Evolutionary conservation across 64 coral and sea anemone species (phyloP), one percentile per base, ranked within the genome.

Genomic region (Acropora yongei): DNA sequence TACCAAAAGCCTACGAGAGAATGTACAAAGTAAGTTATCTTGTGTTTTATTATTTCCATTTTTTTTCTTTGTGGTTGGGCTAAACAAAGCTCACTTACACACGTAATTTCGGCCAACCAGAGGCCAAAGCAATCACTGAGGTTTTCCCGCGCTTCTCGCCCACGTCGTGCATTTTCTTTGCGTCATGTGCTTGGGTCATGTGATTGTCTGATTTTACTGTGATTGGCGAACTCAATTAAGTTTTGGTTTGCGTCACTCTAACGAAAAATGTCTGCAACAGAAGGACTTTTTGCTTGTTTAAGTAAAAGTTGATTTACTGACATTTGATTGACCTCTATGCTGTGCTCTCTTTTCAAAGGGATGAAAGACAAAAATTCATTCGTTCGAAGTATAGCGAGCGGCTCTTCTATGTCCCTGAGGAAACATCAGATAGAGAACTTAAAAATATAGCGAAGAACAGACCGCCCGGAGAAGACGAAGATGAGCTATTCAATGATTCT

Each of bases 1-100:
- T 80, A 92, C 74, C 43, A 90, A 44, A 96, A 96, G 74, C 91
- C 89, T 4, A 94, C 97, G 2, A 91, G 97, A 83, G 94, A 99
- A 49, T 99, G 94, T 11, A 66, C 91, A 84, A 99, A 99, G 97
- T 99, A 96, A 99, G 97, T 75, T 18, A 5, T 8, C 43, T 0
- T 55, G 9, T 55, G 51, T 55, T 55, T 55, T 55, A 9, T 55
- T 63, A 63, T 7, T 55, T 10, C 10, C 10, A 55, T 55, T 55
- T 55, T 5, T 5, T 5, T 3, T 5, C 51, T 55, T 55, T 55
- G 51, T 55, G 0, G 51, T 55, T 55, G 10, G 51, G 10, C 4
- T 5, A 30, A 30, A 30, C 30, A 30, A 30, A 30, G 30, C 30
- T 30, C 30, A 30, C 30, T 30, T 0, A 30, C 30, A 30, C 30